These are phyloP conservation scores for Epicauta chinensis DNA, from an alignment of 1,140 invertebrate genomes.

Conservation along the genomic window DNA sequence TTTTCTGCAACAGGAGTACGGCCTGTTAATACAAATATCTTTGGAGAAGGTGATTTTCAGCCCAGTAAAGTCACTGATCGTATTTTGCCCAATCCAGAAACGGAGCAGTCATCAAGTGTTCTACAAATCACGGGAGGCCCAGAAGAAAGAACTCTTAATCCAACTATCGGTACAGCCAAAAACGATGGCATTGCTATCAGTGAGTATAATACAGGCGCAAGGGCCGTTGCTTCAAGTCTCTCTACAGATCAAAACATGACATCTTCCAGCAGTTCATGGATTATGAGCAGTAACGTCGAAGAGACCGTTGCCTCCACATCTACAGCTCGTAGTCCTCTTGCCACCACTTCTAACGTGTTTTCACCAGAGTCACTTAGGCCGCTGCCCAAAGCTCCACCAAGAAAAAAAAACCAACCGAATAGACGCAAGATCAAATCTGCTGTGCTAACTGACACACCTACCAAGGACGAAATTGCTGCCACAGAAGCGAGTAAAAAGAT, in stretches of 20 bases:
- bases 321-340: conserved; percentile 2
- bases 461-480: conserved; percentile 3
- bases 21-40: conserved; percentile 38
- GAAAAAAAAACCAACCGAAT: conserved; percentile 2
- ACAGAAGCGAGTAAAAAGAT: conserved; percentile 2
- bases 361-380: conserved; percentile 4
- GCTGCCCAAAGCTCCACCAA: conserved; percentile 2
- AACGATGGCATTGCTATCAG: too few species aligned
- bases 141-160: conserved; percentile 7
- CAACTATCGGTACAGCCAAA: conserved; percentile 6
- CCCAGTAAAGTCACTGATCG: conserved; percentile 38
- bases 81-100: conserved; percentile 21
- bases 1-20: conserved; percentile 41
- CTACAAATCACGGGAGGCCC: not conserved
- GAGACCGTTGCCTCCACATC: conserved; percentile 1
- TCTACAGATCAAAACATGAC: conserved; percentile 1
- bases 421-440: conserved; percentile 1
- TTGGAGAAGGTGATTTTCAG: conserved; percentile 37
- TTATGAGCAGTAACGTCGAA: not conserved
- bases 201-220: too few species aligned
- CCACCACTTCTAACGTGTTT: conserved; percentile 3
- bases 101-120: conserved; percentile 10
- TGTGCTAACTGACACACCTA: conserved; percentile 6
- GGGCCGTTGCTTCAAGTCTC: not conserved
- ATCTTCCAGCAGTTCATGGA: conserved; percentile 1